These are phyloP conservation scores for Percopsis omiscomaycus DNA, from an alignment of 2,797 vertebrate species.

Conservation along the genomic window DNA sequence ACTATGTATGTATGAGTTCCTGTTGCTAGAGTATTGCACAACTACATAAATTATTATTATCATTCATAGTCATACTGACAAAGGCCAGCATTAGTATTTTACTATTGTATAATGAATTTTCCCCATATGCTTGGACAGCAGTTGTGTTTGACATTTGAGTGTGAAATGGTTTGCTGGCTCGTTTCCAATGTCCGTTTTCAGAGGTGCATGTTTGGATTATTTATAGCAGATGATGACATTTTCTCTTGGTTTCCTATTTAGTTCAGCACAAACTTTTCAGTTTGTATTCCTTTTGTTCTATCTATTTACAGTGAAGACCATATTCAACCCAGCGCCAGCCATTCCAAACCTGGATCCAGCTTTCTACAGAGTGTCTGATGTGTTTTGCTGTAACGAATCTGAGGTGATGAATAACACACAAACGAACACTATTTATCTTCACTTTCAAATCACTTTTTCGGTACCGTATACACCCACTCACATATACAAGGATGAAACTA, in stretches of 20 bases:
- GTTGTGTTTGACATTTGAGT: slow-evolving; percentile 16
- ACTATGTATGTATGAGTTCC: too few species aligned
- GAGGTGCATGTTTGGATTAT: neutral
- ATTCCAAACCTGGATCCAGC: slow-evolving; percentile 82
- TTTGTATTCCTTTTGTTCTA: slow-evolving; percentile 10
- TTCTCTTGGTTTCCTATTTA: neutral
- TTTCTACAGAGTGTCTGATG: slow-evolving; percentile 87
- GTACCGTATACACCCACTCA: slow-evolving; percentile 1
- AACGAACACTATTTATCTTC: slow-evolving; percentile 4
- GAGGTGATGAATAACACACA: slow-evolving; percentile 83
- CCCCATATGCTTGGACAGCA: neutral
- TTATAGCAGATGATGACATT: neutral
- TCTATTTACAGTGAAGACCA: slow-evolving; percentile 85
- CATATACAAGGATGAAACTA: neutral
- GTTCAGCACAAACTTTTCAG: neutral
- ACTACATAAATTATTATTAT: too few species aligned
- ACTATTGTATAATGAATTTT: too few species aligned
- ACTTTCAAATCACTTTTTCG: neutral
- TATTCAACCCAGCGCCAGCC: slow-evolving; percentile 96
- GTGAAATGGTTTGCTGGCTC: slow-evolving; percentile 14
- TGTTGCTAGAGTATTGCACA: too few species aligned
- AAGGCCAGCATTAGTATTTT: too few species aligned
- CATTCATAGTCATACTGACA: too few species aligned
- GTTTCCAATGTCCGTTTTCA: neutral
- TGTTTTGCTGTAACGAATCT: slow-evolving; percentile 98